Conservation (phyloP, 2,797 vertebrate species). For the Taenioides sp. region DNA sequence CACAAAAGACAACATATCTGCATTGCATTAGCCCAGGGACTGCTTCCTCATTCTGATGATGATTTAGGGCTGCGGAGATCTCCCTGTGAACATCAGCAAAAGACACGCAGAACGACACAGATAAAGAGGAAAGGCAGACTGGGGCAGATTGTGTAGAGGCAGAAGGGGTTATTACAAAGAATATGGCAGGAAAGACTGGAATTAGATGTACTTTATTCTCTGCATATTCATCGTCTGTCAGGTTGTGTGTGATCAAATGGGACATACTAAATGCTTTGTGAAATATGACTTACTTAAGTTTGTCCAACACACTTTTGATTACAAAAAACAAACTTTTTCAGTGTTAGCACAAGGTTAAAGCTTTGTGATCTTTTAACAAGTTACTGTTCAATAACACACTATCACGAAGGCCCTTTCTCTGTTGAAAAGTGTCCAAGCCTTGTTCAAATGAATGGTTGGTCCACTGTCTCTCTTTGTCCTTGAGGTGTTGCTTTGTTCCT, state of each 20-base stretch:
- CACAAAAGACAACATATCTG: constrained; percentile 82
- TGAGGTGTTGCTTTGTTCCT: constrained; percentile 39
- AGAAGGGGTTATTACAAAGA: constrained; percentile 16
- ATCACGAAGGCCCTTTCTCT: constrained; percentile 8
- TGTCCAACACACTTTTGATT: neutral
- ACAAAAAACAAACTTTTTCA: neutral
- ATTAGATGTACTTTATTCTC: constrained; percentile 34
- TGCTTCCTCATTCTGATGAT: constrained; percentile 72
- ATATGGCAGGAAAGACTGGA: constrained; percentile 24
- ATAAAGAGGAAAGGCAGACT: constrained; percentile 55
- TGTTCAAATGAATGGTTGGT: constrained; percentile 1
- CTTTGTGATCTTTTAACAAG: neutral
- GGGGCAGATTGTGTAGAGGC: constrained; percentile 34
- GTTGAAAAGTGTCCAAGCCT: constrained; percentile 12
- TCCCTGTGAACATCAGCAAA: constrained; percentile 61
- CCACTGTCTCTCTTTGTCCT: constrained; percentile 30
- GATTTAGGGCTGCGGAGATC: constrained; percentile 70
- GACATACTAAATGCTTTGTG: constrained; percentile 10
- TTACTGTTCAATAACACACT: constrained; percentile 10
- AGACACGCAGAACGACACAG: constrained; percentile 54
- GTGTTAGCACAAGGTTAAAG: neutral
- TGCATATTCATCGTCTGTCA: constrained; percentile 24
- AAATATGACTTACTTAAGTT: constrained; percentile 9
- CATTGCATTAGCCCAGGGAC: constrained; percentile 75
- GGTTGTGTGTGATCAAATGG: constrained; percentile 18